Percentiles rank a stretch among this genome's conserved stretches.
phyloP scores from a whole-genome alignment of 2,888 invertebrate species.

The Sialis fuliginosa region DNA sequence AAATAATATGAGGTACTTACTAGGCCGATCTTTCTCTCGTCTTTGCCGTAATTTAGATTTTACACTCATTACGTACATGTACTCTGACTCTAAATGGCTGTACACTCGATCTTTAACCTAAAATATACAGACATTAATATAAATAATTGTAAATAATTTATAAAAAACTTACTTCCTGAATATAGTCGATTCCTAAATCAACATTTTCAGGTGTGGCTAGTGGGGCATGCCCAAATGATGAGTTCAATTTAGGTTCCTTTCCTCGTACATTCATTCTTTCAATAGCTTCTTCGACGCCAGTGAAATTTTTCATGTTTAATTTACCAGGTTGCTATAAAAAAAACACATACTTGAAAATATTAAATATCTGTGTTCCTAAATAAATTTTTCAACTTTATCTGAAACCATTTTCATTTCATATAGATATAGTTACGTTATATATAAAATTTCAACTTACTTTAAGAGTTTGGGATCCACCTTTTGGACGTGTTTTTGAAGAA shows the following conservation, averaged over 20 bases:
- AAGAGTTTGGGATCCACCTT: slow-evolving; percentile 48
- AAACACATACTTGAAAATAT: slow-evolving; percentile 7
- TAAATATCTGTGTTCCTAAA: slow-evolving; percentile 2
- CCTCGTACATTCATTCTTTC: slow-evolving; percentile 47
- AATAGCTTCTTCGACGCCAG: slow-evolving; percentile 74
- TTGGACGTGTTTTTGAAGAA: slow-evolving; percentile 42
- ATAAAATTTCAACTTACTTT: slow-evolving; percentile 26
- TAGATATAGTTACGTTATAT: too few relatives aligned
- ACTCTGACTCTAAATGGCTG: slow-evolving; percentile 36
- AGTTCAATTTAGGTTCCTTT: slow-evolving; percentile 25
- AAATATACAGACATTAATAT: background rate
- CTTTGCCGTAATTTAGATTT: slow-evolving; percentile 40
- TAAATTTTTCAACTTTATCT: slow-evolving; percentile 1
- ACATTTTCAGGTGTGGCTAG: slow-evolving; percentile 60
- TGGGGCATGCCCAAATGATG: slow-evolving; percentile 47
- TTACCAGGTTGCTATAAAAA: slow-evolving; percentile 64
- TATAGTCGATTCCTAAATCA: slow-evolving; percentile 57
- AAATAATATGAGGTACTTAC: slow-evolving; percentile 23
- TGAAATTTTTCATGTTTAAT: slow-evolving; percentile 75
- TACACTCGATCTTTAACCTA: slow-evolving; percentile 40
- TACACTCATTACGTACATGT: slow-evolving; percentile 43
- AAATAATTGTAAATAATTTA: background rate
- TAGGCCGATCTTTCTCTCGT: slow-evolving; percentile 44
- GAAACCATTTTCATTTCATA: slow-evolving; percentile 12
- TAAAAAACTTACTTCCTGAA: slow-evolving; percentile 31